A percentile compares a stretch with the other conserved stretches of the same genome.
Conservation (phyloP, 2,113 vertebrate genomes). For the Machaerirhynchus nigripectus region DNA sequence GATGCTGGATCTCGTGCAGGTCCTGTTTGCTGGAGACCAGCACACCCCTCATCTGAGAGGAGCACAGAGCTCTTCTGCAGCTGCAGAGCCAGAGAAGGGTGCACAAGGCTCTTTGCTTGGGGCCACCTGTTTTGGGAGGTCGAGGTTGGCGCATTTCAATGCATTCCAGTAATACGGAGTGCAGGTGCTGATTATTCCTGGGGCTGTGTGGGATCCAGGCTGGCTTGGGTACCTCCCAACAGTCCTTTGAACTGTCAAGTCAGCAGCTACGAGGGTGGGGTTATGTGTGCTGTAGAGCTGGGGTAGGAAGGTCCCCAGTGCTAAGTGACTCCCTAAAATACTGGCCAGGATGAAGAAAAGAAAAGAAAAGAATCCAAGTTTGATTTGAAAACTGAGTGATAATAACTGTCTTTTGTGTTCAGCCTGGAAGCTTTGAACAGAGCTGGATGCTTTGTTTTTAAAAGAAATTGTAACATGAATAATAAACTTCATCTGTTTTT, state of each 20-base stretch:
- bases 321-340: not conserved
- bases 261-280: not conserved
- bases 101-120: not conserved
- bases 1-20: not conserved
- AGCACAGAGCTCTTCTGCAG: not conserved
- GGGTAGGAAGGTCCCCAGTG: not conserved
- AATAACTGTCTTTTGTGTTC: not conserved
- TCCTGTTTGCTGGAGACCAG: not conserved
- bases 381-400: not conserved
- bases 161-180: not conserved
- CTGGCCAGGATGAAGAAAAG: not conserved
- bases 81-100: not conserved
- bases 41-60: not conserved
- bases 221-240: not conserved
- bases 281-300: not conserved
- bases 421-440: conserved; percentile 17
- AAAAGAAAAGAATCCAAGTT: not conserved
- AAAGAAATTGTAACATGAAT: conserved; percentile 25
- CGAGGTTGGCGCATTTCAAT: not conserved
- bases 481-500: not conserved
- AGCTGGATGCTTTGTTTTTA: conserved; percentile 30
- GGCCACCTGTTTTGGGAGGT: conserved; percentile 6
- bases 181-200: not conserved
- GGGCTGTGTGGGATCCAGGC: not conserved
- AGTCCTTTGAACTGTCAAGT: not conserved